These are phyloP conservation scores for Antheraea pernyi DNA, from an alignment of 1,140 invertebrate species.

Conservation along the genomic window DNA sequence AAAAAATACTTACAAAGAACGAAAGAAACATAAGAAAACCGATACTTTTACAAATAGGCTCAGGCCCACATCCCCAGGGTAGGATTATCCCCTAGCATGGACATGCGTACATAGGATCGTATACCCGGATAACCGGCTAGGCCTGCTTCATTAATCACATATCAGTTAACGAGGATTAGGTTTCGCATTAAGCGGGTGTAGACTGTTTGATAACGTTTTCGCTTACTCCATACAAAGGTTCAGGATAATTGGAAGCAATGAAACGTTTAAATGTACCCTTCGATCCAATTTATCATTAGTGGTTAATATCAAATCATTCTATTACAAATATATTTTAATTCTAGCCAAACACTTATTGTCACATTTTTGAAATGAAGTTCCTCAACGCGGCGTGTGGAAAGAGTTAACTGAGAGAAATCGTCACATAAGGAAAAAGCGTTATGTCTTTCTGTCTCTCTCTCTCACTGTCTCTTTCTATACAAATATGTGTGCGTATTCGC, in stretches of 20 bases:
- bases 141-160: conserved; percentile 50
- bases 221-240: not conserved
- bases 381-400: too few relatives aligned
- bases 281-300: not conserved
- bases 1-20: conserved; percentile 7
- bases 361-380: too few relatives aligned
- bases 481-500: too few relatives aligned
- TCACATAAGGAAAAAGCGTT: too few relatives aligned
- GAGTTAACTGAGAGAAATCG: too few relatives aligned
- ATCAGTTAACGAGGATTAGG: conserved; percentile 43
- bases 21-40: conserved; percentile 26
- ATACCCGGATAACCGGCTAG: conserved; percentile 25
- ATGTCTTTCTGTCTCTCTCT: too few relatives aligned
- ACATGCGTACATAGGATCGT: conserved; percentile 18
- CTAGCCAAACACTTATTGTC: too few relatives aligned
- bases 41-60: conserved; percentile 26
- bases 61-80: conserved; percentile 21
- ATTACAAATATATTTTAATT: not conserved
- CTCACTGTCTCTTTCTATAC: too few relatives aligned
- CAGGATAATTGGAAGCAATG: conserved; percentile 2
- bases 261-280: not conserved
- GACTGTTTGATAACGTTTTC: conserved; percentile 9
- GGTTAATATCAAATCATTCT: not conserved
- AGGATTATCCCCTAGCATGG: conserved; percentile 17
- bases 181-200: conserved; percentile 11